Conservation (phyloP, 2,113 vertebrate species). For the Cephalophus harveyi region DNA sequence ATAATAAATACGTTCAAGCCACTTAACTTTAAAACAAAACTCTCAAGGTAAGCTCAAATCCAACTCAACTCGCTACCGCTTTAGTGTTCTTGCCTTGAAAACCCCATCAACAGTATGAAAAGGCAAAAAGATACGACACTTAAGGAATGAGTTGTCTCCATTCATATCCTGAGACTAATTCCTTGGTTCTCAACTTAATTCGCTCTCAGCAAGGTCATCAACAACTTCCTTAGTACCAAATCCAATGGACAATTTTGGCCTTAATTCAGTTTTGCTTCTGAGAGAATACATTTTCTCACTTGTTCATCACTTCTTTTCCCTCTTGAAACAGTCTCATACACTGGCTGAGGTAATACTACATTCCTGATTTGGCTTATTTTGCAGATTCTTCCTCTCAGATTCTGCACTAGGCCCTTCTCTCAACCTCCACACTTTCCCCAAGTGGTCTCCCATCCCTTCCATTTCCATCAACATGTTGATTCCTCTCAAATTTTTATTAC, state of each 20-base stretch:
- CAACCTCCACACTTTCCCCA: neutral
- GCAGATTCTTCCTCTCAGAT: neutral
- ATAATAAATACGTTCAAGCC: neutral
- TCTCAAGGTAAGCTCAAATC: neutral
- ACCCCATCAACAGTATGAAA: neutral
- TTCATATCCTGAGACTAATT: neutral
- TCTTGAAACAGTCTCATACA: neutral
- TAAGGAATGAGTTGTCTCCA: neutral
- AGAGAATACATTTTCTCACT: neutral
- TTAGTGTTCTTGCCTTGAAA: neutral
- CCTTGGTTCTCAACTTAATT: neutral
- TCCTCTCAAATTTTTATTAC: neutral
- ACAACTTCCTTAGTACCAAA: neutral
- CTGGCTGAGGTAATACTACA: neutral
- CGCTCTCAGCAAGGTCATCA: neutral
- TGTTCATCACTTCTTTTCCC: neutral
- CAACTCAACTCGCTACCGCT: neutral
- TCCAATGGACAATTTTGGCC: neutral
- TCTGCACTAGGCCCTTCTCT: neutral
- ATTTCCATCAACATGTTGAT: neutral
- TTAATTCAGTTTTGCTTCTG: neutral
- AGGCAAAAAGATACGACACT: neutral
- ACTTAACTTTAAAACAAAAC: conserved; percentile 14
- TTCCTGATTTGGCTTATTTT: neutral
- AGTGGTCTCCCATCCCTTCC: neutral